phyloP scores from a whole-genome alignment of 2,113 vertebrate species.

The Ochotona princeps region DNA sequence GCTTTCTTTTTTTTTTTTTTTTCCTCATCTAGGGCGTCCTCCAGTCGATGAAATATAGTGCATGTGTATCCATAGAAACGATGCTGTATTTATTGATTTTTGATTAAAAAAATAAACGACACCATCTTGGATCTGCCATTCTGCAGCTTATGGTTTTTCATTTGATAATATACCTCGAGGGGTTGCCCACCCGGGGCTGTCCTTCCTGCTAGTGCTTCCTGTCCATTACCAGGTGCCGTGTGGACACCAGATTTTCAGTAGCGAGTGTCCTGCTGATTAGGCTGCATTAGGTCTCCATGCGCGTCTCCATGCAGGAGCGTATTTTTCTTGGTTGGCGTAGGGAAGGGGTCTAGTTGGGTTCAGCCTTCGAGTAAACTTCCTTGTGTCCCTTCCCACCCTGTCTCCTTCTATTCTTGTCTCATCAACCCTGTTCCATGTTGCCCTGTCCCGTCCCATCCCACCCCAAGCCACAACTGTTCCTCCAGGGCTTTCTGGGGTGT shows the following conservation, averaged over 20 bases:
- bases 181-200: neutral
- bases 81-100: conserved; percentile 71
- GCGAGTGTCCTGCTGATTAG: neutral
- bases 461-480: rapidly evolving
- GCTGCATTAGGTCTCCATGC: neutral
- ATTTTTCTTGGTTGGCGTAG: neutral
- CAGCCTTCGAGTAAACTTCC: neutral
- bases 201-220: neutral
- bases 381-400: neutral
- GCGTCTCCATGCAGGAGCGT: neutral
- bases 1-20: neutral
- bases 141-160: neutral
- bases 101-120: conserved; percentile 68
- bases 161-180: neutral
- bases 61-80: conserved; percentile 61
- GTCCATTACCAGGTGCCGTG: neutral
- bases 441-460: too few species aligned
- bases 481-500: neutral
- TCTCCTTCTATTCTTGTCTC: neutral
- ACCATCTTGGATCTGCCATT: conserved; percentile 32
- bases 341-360: neutral
- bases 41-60: neutral
- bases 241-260: neutral
- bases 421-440: too few species aligned
- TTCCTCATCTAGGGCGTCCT: conserved; percentile 5